A percentile compares a stretch with the other conserved stretches of the same genome.
Evolutionary conservation across 2,888 invertebrate genomes (phyloP).

Genomic region (Euzetes globulus): DNA sequence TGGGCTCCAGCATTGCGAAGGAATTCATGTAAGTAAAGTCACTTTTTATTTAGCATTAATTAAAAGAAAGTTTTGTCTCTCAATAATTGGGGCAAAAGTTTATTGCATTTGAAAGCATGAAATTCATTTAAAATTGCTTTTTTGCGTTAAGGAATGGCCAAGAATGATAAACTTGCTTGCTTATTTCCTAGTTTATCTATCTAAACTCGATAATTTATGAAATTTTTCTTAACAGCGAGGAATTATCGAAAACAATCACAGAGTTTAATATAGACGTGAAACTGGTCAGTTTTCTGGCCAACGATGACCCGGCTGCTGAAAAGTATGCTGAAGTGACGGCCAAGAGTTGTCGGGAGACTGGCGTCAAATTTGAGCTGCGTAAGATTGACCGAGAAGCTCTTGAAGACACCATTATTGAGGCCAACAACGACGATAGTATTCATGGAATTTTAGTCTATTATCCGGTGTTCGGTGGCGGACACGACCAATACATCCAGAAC

Average conservation of each 20-base stretch:
- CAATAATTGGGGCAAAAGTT: too few relatives aligned
- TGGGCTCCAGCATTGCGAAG: slow-evolving; percentile 26
- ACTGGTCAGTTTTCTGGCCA: slow-evolving; percentile 35
- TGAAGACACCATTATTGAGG: slow-evolving; percentile 35
- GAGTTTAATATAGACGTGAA: slow-evolving; percentile 28
- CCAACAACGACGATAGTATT: slow-evolving; percentile 35
- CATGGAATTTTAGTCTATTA: slow-evolving; percentile 37
- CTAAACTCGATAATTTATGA: too few relatives aligned
- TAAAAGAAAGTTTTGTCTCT: neutral
- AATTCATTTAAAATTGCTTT: too few relatives aligned
- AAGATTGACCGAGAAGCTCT: slow-evolving; percentile 32
- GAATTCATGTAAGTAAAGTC: slow-evolving; percentile 25
- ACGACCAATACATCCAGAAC: slow-evolving; percentile 38
- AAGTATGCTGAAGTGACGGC: slow-evolving; percentile 35
- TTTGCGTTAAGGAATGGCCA: too few relatives aligned
- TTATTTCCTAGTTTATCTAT: too few relatives aligned
- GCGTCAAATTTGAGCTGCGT: slow-evolving; percentile 34
- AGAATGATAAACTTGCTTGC: too few relatives aligned
- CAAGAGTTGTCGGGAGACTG: slow-evolving; percentile 30
- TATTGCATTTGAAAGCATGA: neutral
- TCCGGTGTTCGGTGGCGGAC: slow-evolving; percentile 37
- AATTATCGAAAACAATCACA: slow-evolving; percentile 3
- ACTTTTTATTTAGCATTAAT: neutral
- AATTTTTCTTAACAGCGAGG: slow-evolving; percentile 13
- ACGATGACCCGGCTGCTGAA: slow-evolving; percentile 34